Evolutionary conservation across 2,113 vertebrate genomes (phyloP), one percentile per base, ranked within the genome.

Genomic region (Polypterus bichir): DNA sequence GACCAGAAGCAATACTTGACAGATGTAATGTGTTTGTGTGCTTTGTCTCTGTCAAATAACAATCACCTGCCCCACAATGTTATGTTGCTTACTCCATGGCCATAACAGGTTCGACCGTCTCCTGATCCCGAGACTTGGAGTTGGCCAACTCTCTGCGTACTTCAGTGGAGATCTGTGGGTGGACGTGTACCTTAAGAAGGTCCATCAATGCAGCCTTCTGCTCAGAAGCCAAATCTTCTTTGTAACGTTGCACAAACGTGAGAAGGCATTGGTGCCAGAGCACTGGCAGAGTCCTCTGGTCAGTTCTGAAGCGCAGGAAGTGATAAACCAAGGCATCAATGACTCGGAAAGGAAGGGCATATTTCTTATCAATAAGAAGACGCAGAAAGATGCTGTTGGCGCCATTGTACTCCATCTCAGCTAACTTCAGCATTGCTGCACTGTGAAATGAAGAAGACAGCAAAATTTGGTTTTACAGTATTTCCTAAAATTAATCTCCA

Each of bases 311-410:
- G 2, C 85, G 80, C 77, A 99, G 83, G 82, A 98, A 99, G 77
- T 99, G 96, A 60, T 90, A 93, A 61, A 93, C 88, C 48, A 99
- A 80, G n/a, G 92, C 93, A 2, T 99, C 96, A 3, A 99, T 83
- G 61, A 99, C 96, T 0, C 96, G 91, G 89, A 97, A 99, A 54
- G 96, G 96, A 82, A 99, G 84, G 0, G 96, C 96, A 0, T 99
- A 99, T 6, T 94, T 97, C 81, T 99, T 99, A 74, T 99, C 95
- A 1, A 99, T 85, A 70, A 99, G 70, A 56, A 97, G 84, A 0
- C 96, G 89, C 49, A 99, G 88, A 79, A 97, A 99, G 76, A 98
- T 93, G 78, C 96, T 98, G 83, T 91, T 99, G 74, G 96, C 94
- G 0, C 96, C 94, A 0, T 88, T 99, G 75, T 97, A 98, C 47